phyloP scores from a whole-genome alignment of 2,888 invertebrate genomes.

The Nemurella pictetii region DNA sequence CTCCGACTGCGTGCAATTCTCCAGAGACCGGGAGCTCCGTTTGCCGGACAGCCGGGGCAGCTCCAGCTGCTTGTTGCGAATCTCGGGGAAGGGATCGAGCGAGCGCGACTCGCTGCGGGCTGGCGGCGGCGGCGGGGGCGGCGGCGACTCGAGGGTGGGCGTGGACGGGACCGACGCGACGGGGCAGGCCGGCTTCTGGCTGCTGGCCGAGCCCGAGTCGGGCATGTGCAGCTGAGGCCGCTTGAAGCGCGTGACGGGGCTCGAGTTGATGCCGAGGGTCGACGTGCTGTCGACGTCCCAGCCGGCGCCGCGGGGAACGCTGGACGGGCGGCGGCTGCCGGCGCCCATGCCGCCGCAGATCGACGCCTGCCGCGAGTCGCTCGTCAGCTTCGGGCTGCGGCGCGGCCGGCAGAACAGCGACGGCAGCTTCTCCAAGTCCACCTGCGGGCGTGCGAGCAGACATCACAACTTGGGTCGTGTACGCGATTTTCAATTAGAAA shows the following conservation, averaged over 20 bases:
- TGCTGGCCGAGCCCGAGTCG: slow-evolving; percentile 53
- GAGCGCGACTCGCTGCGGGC: slow-evolving; percentile 65
- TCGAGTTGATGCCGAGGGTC: slow-evolving; percentile 57
- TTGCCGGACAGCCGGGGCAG: slow-evolving; percentile 41
- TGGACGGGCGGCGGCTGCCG: slow-evolving; percentile 67
- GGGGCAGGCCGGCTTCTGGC: slow-evolving; percentile 37
- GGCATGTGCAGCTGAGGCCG: slow-evolving; percentile 57
- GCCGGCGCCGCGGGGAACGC: slow-evolving; percentile 60
- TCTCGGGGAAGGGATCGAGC: slow-evolving; percentile 63
- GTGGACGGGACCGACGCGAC: slow-evolving; percentile 33
- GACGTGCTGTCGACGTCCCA: slow-evolving; percentile 61
- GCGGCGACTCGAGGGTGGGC: slow-evolving; percentile 21
- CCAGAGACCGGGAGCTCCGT: slow-evolving; percentile 54
- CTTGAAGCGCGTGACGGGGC: slow-evolving; percentile 54
- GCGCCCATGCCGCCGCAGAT: slow-evolving; percentile 63
- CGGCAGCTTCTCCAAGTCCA: slow-evolving; percentile 71
- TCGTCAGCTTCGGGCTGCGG: slow-evolving; percentile 73
- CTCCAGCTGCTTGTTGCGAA: slow-evolving; percentile 44
- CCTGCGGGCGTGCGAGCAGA: slow-evolving; percentile 44
- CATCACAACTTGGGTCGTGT: too few species aligned
- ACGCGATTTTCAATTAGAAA: too few species aligned
- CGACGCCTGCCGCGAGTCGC: slow-evolving; percentile 78
- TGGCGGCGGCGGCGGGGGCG: slow-evolving; percentile 38
- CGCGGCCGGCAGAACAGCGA: slow-evolving; percentile 83
- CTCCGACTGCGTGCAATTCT: slow-evolving; percentile 56